These are phyloP conservation scores for Muscidifurax raptorellus DNA, from an alignment of 1,140 invertebrate genomes.

Conservation along the genomic window DNA sequence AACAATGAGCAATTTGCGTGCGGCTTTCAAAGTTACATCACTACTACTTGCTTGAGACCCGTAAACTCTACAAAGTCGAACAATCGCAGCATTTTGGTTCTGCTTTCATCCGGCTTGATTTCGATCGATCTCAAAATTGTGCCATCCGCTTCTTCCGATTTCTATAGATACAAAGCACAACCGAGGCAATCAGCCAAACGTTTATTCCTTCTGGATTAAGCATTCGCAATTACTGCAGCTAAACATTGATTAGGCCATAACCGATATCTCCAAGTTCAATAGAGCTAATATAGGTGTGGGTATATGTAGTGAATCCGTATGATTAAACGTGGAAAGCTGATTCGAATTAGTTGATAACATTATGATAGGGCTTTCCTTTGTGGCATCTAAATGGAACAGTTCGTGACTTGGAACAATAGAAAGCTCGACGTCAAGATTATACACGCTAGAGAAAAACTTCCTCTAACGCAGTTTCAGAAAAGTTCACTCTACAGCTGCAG, in stretches of 20 bases:
- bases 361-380: neutral
- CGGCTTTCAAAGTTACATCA: no score
- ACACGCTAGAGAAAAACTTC: neutral
- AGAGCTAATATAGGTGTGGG: neutral
- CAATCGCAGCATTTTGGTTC: no score
- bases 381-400: neutral
- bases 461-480: neutral
- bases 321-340: neutral
- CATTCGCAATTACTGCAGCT: no score
- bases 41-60: no score
- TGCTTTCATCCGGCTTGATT: no score
- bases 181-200: no score
- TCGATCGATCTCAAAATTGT: no score
- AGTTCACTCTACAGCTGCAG: neutral
- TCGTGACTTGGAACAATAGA: conserved; percentile 28
- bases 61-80: no score
- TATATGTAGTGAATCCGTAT: neutral
- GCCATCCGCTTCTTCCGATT: neutral
- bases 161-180: no score
- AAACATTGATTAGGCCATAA: no score
- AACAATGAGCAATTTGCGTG: neutral
- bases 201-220: no score
- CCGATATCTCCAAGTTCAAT: neutral
- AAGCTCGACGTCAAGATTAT: neutral
- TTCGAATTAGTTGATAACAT: conserved; percentile 19